A percentile compares a stretch with the other conserved stretches of the same genome.
Evolutionary conservation across 2,797 vertebrate species (phyloP).

Genomic region (Eulemur mongoz): DNA sequence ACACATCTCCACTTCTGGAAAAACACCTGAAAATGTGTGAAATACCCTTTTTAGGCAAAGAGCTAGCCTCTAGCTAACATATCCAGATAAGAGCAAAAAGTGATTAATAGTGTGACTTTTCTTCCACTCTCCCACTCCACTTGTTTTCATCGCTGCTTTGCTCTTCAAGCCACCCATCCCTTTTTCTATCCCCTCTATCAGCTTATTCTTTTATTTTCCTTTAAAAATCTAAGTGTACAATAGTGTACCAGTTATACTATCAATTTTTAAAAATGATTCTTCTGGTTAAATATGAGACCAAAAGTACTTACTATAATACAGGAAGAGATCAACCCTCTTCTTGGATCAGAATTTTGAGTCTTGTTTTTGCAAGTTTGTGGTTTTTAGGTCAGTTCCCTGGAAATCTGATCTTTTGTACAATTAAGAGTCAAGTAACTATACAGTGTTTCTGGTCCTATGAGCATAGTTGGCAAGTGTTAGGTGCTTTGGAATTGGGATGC

Average conservation of each 20-base stretch:
- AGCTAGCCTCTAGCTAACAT: background rate
- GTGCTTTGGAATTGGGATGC: background rate
- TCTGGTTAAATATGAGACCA: conserved; percentile 20
- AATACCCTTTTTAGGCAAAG: background rate
- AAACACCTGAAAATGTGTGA: background rate
- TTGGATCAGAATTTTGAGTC: conserved; percentile 18
- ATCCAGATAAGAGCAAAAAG: background rate
- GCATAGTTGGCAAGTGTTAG: background rate
- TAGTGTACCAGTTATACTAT: background rate
- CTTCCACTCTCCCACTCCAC: background rate
- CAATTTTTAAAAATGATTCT: background rate
- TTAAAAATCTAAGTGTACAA: background rate
- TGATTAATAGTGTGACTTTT: background rate
- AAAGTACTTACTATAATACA: background rate
- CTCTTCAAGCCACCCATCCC: background rate
- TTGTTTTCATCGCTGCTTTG: background rate
- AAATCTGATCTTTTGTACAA: conserved; percentile 32
- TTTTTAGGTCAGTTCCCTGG: conserved; percentile 29
- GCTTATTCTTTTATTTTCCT: background rate
- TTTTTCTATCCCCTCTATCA: background rate
- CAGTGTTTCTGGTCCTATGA: background rate
- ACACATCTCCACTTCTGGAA: background rate
- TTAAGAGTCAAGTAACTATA: background rate
- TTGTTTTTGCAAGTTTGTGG: background rate
- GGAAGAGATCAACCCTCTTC: background rate